phyloP scores from a whole-genome alignment of 2,113 vertebrate genomes.

The Gasterosteus nipponicus region DNA sequence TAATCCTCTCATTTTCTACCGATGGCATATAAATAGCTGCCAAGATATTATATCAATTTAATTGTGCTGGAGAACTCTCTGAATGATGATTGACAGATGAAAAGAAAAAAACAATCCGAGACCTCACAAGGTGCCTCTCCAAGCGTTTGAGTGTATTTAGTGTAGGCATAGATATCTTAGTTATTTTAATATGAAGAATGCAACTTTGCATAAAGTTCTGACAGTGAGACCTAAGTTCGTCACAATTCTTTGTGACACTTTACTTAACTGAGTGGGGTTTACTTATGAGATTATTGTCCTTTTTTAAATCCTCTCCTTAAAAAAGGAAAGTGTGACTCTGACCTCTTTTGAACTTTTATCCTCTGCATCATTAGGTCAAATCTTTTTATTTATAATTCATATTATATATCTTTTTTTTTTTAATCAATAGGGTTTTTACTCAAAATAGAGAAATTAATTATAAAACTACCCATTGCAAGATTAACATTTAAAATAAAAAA shows the following conservation, averaged over 20 bases:
- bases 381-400: too few relatives aligned
- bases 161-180: background rate
- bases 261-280: background rate
- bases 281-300: background rate
- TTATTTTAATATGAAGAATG: background rate
- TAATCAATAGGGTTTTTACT: too few relatives aligned
- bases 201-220: background rate
- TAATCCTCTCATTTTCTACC: constrained; percentile 2
- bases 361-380: background rate
- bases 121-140: background rate
- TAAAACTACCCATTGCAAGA: too few relatives aligned
- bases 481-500: too few relatives aligned
- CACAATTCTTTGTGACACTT: background rate
- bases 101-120: background rate
- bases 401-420: too few relatives aligned
- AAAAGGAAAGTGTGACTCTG: background rate
- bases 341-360: background rate
- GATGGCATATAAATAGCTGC: constrained; percentile 9
- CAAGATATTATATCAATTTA: background rate
- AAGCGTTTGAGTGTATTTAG: background rate
- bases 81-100: constrained; percentile 14
- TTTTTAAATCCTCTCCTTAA: background rate
- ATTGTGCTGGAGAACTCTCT: background rate
- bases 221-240: background rate
- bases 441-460: too few relatives aligned